These are phyloP conservation scores for Cantharis rustica DNA, from an alignment of 2,888 invertebrate species.

Conservation along the genomic window DNA sequence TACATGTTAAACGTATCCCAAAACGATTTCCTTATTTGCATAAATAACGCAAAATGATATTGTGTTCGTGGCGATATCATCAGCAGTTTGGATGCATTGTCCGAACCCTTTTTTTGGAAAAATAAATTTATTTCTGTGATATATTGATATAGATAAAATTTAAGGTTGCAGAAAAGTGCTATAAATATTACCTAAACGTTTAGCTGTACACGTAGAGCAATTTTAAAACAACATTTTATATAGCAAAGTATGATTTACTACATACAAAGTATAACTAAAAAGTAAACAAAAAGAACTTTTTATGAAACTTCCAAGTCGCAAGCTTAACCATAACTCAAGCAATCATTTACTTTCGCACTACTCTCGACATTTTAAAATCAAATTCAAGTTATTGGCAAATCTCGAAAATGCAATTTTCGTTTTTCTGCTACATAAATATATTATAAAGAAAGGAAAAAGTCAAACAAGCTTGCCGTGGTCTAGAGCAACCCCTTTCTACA, in stretches of 20 bases:
- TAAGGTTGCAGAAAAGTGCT: slow-evolving; percentile 26
- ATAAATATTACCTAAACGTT: slow-evolving; percentile 41
- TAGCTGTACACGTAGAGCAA: slow-evolving; percentile 37
- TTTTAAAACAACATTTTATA: slow-evolving; percentile 41
- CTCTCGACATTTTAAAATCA: neutral
- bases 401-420: neutral
- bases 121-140: slow-evolving; percentile 22
- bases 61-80: slow-evolving; percentile 9
- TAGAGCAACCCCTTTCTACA: neutral
- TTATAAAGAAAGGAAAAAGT: neutral
- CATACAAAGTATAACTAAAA: slow-evolving; percentile 28
- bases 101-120: slow-evolving; percentile 25
- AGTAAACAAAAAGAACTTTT: slow-evolving; percentile 26
- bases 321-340: neutral
- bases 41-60: slow-evolving; percentile 13
- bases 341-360: neutral
- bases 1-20: neutral
- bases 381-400: neutral
- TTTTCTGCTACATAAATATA: neutral
- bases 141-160: slow-evolving; percentile 22
- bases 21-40: slow-evolving; percentile 14
- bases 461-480: neutral
- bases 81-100: neutral
- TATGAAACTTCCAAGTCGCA: neutral
- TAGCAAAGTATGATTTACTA: slow-evolving; percentile 39